Evolutionary conservation across 2,113 vertebrate genomes (phyloP).

Genomic region (Aegithalos caudatus): DNA sequence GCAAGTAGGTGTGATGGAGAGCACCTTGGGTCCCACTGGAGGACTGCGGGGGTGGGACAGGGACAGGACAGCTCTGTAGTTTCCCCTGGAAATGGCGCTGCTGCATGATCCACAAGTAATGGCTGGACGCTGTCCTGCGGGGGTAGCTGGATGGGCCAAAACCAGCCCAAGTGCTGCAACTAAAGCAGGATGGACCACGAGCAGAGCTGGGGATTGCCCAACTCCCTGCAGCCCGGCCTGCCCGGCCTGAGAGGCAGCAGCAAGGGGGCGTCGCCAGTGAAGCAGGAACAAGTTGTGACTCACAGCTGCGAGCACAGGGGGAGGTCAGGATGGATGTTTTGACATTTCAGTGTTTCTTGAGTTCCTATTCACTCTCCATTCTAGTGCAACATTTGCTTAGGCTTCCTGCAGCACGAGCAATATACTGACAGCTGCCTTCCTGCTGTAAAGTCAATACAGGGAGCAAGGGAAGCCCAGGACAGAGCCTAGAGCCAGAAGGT

Average conservation of each 20-base stretch:
- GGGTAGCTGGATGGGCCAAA: neutral
- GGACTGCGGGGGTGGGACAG: fast-evolving
- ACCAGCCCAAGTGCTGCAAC: neutral
- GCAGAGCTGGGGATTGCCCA: fast-evolving
- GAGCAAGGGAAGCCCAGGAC: neutral
- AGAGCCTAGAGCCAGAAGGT: neutral
- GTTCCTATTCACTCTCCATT: neutral
- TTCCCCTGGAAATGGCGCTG: neutral
- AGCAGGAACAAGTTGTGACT: neutral
- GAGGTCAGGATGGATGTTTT: neutral
- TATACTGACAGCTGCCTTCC: neutral
- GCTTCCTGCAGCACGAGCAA: neutral
- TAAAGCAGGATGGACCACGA: fast-evolving
- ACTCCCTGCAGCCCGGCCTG: neutral
- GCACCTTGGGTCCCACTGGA: neutral
- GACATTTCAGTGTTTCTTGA: neutral
- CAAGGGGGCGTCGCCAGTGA: neutral
- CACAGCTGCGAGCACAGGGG: neutral
- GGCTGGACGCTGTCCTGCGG: neutral
- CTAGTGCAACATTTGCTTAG: neutral
- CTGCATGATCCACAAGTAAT: neutral
- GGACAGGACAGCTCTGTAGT: neutral
- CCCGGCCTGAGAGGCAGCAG: fast-evolving
- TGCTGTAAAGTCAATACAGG: neutral
- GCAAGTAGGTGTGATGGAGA: neutral